Evolutionary conservation across 1,140 invertebrate genomes (phyloP).

Genomic region (Drosophila lini): DNA sequence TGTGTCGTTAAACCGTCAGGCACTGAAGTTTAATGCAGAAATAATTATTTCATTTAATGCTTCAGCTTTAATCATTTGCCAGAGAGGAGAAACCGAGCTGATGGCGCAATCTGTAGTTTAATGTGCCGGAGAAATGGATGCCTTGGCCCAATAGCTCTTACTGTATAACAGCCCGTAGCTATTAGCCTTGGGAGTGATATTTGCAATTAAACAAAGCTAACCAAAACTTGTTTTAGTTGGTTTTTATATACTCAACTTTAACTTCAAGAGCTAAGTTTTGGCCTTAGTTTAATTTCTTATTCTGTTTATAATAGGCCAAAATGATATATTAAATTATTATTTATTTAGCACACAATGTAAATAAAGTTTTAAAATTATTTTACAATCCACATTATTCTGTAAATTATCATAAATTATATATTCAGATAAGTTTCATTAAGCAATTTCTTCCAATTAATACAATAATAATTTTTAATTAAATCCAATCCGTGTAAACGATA

Average conservation of each 20-base stretch:
- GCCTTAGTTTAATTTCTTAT: no score
- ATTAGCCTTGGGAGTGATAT: background rate
- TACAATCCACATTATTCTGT: background rate
- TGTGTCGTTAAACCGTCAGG: constrained; percentile 55
- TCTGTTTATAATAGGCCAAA: no score
- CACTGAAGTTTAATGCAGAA: constrained; percentile 57
- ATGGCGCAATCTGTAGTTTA: constrained; percentile 21
- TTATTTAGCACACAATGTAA: no score
- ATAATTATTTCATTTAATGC: constrained; percentile 61
- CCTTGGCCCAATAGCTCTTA: background rate
- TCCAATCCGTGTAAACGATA: background rate
- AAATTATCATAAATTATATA: background rate
- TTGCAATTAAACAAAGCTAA: constrained; percentile 8
- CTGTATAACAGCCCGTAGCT: background rate
- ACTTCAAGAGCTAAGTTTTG: background rate
- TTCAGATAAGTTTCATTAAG: background rate
- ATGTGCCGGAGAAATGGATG: constrained; percentile 7
- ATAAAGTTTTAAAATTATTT: background rate
- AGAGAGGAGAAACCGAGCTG: background rate
- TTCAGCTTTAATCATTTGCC: constrained; percentile 25
- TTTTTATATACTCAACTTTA: background rate
- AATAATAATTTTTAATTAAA: constrained; percentile 2
- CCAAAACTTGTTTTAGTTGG: background rate
- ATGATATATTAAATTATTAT: no score
- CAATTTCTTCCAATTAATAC: background rate